Conservation (phyloP, 2,888 invertebrate species). For the Marasmarcha lunaedactyla region DNA sequence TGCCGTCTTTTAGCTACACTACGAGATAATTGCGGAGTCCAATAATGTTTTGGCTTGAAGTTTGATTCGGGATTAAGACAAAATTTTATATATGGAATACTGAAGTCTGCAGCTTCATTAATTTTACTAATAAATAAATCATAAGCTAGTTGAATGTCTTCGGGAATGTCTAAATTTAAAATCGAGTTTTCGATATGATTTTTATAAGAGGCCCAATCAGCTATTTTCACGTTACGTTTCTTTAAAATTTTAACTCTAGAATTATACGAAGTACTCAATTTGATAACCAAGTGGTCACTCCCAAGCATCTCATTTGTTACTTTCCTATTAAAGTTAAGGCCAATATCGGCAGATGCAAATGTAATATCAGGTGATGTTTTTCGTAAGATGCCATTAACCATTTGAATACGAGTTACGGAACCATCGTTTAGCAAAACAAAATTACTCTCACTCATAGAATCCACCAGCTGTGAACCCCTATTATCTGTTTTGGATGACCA, state of each 20-base stretch:
- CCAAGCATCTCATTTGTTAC: not conserved
- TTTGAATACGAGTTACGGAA: not conserved
- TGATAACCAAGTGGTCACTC: not conserved
- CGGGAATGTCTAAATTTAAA: too few species aligned
- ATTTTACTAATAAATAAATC: constrained; percentile 5
- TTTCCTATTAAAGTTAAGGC: not conserved
- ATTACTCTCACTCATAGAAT: not conserved
- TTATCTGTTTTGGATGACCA: not conserved
- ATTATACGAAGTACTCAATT: not conserved
- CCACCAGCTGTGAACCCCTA: not conserved
- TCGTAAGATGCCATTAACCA: not conserved
- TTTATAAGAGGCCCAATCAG: not conserved
- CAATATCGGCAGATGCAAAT: not conserved
- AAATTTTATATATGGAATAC: constrained; percentile 8
- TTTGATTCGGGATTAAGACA: constrained; percentile 2
- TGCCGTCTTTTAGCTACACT: constrained; percentile 8
- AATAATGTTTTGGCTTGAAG: constrained; percentile 11
- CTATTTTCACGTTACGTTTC: not conserved
- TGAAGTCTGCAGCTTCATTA: constrained; percentile 3
- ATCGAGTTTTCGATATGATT: too few species aligned
- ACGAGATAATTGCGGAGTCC: constrained; percentile 7
- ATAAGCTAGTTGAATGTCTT: constrained; percentile 5
- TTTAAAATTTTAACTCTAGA: not conserved
- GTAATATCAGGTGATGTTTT: not conserved
- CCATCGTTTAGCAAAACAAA: not conserved